phyloP scores from a whole-genome alignment of 2,797 vertebrate species.

The Anabas testudineus region DNA sequence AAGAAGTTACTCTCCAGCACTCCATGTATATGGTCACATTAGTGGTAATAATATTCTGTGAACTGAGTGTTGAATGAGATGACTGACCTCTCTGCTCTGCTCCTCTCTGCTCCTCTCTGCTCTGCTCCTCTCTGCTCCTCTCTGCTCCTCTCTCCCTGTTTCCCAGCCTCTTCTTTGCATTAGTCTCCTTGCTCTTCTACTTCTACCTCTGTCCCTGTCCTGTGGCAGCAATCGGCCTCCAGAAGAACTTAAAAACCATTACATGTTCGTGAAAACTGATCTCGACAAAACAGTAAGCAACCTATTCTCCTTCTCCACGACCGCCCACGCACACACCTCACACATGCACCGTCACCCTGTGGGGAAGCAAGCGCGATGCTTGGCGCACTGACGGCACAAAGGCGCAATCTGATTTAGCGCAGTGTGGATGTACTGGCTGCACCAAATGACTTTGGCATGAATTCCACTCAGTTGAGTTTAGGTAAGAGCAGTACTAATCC shows the following conservation, averaged over 20 bases:
- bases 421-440: not conserved
- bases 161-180: conserved; percentile 81
- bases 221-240: conserved; percentile 53
- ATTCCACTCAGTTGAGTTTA: not conserved
- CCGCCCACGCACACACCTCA: not conserved
- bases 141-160: conserved; percentile 15
- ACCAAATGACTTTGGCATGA: not conserved
- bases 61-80: not conserved
- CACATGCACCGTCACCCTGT: not conserved
- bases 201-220: conserved; percentile 78
- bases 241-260: conserved; percentile 40
- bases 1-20: no score
- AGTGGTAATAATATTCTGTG: no score
- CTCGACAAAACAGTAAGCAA: conserved; percentile 47
- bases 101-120: conserved; percentile 16
- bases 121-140: conserved; percentile 73
- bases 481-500: not conserved
- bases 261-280: conserved; percentile 41
- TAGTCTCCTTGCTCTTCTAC: conserved; percentile 79
- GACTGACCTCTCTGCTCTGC: conserved; percentile 5
- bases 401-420: not conserved
- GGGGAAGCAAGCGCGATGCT: not conserved
- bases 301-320: not conserved
- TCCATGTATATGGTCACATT: not conserved
- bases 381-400: not conserved